phyloP scores from a whole-genome alignment of 2,113 vertebrate species.

The Callorhinus ursinus region DNA sequence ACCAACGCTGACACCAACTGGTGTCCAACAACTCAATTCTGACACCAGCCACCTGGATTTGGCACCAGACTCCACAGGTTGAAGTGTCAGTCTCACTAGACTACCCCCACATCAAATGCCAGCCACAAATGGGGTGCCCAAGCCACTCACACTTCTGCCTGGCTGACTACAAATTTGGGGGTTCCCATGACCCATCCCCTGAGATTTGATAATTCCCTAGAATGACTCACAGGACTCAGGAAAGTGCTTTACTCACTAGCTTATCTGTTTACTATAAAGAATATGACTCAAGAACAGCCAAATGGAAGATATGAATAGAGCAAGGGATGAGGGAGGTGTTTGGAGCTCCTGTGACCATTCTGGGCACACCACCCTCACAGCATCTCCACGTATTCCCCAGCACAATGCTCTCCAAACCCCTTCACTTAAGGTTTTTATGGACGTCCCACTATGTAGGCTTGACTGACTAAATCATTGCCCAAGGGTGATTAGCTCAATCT shows the following conservation, averaged over 20 bases:
- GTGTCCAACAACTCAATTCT: not conserved
- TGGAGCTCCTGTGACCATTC: too few species aligned
- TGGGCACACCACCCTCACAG: too few species aligned
- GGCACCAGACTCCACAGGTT: not conserved
- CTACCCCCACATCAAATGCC: not conserved
- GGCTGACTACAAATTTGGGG: not conserved
- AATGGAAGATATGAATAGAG: not conserved
- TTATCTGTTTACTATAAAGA: not conserved
- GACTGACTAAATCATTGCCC: not conserved
- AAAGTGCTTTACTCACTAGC: not conserved
- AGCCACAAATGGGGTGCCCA: not conserved
- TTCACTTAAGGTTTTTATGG: not conserved
- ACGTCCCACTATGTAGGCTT: not conserved
- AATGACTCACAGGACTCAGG: not conserved
- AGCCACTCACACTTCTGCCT: not conserved
- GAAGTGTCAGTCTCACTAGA: not conserved
- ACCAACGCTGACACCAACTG: not conserved
- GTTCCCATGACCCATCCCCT: not conserved
- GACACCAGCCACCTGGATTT: not conserved
- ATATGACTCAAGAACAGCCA: not conserved
- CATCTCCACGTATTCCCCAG: not conserved
- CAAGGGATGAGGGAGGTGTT: accelerated
- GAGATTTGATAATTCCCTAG: not conserved
- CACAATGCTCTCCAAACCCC: not conserved
- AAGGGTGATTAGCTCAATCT: not conserved